Evolutionary conservation across 1,140 invertebrate genomes (phyloP).

Genomic region (Leptonema lineaticorne): DNA sequence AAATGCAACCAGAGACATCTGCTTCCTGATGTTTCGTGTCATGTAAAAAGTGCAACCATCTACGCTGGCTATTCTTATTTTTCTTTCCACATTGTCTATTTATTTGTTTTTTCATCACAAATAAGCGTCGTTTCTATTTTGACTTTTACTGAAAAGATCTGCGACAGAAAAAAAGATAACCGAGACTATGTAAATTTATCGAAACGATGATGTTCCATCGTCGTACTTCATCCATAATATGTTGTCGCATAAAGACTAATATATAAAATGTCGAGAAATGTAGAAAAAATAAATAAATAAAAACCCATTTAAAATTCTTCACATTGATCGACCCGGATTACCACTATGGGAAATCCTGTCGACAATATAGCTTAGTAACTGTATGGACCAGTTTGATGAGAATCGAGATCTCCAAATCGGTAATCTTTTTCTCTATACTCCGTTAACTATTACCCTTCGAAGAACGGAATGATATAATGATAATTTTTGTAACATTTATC

Average conservation of each 20-base stretch:
- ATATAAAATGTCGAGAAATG: too few species aligned
- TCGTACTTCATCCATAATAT: too few species aligned
- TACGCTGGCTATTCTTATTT: neutral
- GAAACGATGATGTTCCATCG: too few species aligned
- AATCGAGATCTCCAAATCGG: slow-evolving; percentile 6
- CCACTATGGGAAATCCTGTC: neutral
- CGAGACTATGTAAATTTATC: too few species aligned
- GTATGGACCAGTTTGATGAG: slow-evolving; percentile 10
- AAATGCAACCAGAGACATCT: slow-evolving; percentile 16
- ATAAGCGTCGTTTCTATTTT: too few species aligned
- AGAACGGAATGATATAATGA: too few species aligned
- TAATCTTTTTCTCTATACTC: neutral
- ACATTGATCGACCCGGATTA: neutral
- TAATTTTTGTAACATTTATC: too few species aligned
- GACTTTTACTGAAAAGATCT: too few species aligned
- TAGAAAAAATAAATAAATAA: too few species aligned
- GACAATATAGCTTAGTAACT: neutral
- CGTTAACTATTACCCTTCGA: too few species aligned
- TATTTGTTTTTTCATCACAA: neutral
- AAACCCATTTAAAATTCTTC: neutral
- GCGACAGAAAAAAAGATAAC: too few species aligned
- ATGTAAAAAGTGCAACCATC: neutral
- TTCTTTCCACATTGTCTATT: neutral
- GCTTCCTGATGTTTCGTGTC: slow-evolving; percentile 2
- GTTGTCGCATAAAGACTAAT: too few species aligned